Conservation (phyloP, 1,140 invertebrate species). For the Hyles vespertilio region DNA sequence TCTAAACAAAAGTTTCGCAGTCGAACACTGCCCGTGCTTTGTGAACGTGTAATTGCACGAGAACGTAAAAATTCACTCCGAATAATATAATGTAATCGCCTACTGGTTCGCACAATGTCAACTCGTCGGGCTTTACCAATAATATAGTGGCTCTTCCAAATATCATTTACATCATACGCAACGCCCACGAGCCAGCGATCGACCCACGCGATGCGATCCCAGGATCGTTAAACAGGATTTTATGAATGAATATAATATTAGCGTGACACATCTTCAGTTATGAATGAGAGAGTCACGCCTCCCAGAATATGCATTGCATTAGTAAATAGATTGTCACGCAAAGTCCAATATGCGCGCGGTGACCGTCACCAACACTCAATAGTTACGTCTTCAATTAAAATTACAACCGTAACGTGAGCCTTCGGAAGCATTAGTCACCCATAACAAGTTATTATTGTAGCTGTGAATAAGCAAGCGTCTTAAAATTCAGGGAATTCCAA, state of each 20-base stretch:
- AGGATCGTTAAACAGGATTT: neutral
- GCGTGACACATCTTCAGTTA: slow-evolving; percentile 4
- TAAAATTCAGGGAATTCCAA: slow-evolving; percentile 20
- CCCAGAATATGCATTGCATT: no score
- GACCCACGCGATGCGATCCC: neutral
- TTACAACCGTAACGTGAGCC: slow-evolving; percentile 1
- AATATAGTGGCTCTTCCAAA: no score
- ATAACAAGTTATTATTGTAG: slow-evolving; percentile 1
- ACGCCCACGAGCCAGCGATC: neutral
- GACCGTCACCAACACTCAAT: no score
- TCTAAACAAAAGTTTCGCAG: slow-evolving; percentile 52
- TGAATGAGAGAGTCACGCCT: neutral
- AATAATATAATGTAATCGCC: no score
- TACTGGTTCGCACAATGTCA: no score
- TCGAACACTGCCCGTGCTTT: neutral
- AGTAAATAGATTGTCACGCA: no score
- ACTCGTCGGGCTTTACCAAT: no score
- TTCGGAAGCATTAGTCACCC: neutral
- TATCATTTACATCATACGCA: slow-evolving; percentile 1
- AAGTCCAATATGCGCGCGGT: no score
- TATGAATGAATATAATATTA: slow-evolving; percentile 6
- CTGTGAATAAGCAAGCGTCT: neutral
- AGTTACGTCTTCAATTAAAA: neutral
- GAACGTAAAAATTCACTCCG: no score
- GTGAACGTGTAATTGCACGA: slow-evolving; percentile 1